Evolutionary conservation across 64 coral and sea anemone genomes (phyloP).

Genomic region (Exaiptasia diaphana): DNA sequence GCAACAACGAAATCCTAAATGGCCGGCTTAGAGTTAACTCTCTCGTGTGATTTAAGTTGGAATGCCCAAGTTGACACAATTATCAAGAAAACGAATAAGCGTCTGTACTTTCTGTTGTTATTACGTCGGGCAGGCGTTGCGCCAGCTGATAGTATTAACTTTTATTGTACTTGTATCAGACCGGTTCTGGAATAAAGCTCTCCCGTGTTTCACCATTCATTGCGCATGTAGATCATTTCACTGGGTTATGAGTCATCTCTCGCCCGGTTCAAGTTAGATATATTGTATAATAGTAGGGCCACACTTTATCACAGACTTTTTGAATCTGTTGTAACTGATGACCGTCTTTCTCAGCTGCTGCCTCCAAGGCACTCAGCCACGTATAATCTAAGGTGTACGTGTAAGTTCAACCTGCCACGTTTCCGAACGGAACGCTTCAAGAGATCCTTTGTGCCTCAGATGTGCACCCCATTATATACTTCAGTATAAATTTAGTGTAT

Average conservation of each 20-base stretch:
- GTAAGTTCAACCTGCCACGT: not conserved
- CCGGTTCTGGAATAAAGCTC: not conserved
- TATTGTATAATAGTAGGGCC: not conserved
- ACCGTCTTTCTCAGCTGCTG: not conserved
- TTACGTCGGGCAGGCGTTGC: not conserved
- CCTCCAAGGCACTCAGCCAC: not conserved
- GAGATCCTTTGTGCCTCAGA: not conserved
- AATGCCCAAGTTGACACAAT: not conserved
- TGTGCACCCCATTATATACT: not conserved
- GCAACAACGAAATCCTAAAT: too few relatives aligned
- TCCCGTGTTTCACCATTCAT: constrained; percentile 1
- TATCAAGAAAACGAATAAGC: constrained; percentile 26
- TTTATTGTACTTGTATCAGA: constrained; percentile 9
- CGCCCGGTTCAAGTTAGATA: not conserved
- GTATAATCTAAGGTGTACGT: not conserved
- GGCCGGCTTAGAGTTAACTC: not conserved
- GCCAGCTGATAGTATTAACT: not conserved
- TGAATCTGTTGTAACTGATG: not conserved
- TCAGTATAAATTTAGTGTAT: not conserved
- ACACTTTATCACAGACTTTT: not conserved
- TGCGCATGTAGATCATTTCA: not conserved
- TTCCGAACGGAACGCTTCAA: not conserved
- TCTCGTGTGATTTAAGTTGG: not conserved
- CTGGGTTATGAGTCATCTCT: not conserved
- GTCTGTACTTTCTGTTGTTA: not conserved